These are phyloP conservation scores for Pycnonotus jocosus DNA, from an alignment of 2,113 vertebrate genomes.

Conservation along the genomic window DNA sequence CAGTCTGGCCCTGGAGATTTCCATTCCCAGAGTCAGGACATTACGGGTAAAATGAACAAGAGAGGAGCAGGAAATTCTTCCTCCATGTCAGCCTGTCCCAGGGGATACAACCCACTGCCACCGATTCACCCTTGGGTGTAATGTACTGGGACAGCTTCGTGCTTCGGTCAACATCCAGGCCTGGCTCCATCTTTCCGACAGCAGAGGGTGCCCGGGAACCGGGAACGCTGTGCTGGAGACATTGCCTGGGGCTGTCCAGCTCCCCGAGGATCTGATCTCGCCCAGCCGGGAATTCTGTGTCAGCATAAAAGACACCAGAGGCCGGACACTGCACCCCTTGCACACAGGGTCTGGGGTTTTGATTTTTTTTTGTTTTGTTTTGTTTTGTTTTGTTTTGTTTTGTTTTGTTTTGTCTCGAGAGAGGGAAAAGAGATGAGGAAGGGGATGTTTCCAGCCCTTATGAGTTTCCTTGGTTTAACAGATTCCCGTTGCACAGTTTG, in stretches of 20 bases:
- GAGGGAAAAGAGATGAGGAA: background rate
- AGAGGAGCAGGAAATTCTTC: background rate
- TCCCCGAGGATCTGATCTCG: background rate
- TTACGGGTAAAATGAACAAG: background rate
- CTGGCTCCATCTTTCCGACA: background rate
- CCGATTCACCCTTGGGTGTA: rapidly evolving
- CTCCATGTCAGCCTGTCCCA: background rate
- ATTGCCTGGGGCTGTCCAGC: background rate
- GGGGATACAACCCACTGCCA: background rate
- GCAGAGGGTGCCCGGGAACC: constrained; percentile 38
- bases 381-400: background rate
- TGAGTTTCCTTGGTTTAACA: background rate
- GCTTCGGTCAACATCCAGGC: background rate
- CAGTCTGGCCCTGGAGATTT: background rate
- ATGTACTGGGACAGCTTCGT: background rate
- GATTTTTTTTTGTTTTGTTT: background rate
- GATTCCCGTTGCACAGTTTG: background rate
- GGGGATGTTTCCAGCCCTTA: background rate
- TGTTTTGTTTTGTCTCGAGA: background rate
- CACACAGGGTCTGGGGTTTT: too few species aligned
- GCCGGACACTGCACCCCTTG: background rate
- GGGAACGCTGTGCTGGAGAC: background rate
- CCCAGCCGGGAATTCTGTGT: background rate
- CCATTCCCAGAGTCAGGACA: background rate
- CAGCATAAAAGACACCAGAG: background rate